Percentiles rank a stretch among this genome's conserved stretches.
Evolutionary conservation across 2,888 invertebrate species (phyloP).

Genomic region (Agelastica alni): DNA sequence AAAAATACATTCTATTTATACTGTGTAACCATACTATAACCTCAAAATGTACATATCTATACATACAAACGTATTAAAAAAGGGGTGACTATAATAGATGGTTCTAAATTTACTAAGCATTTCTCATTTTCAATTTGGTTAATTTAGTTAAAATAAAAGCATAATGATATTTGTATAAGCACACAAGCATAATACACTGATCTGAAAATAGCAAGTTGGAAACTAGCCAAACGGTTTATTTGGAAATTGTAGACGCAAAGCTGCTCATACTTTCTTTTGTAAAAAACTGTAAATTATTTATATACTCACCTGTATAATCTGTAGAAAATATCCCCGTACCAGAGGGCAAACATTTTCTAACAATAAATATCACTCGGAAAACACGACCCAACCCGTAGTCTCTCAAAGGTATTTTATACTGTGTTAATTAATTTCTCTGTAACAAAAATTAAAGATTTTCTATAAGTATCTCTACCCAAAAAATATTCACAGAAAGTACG

Average conservation of each 20-base stretch:
- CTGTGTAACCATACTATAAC: slow-evolving; percentile 7
- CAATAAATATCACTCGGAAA: slow-evolving; percentile 5
- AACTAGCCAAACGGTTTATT: slow-evolving; percentile 26
- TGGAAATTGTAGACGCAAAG: slow-evolving; percentile 20
- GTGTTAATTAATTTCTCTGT: neutral
- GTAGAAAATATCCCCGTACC: slow-evolving; percentile 55
- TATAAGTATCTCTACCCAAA: neutral
- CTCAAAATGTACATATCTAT: slow-evolving; percentile 5
- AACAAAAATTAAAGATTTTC: neutral
- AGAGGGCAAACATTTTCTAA: slow-evolving; percentile 54
- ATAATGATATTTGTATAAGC: too few relatives aligned
- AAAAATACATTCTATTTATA: too few relatives aligned
- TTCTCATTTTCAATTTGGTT: too few relatives aligned
- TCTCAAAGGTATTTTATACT: too few relatives aligned
- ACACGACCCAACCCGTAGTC: neutral
- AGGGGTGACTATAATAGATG: too few relatives aligned
- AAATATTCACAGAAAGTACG: slow-evolving; percentile 7
- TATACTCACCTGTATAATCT: slow-evolving; percentile 55
- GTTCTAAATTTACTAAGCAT: too few relatives aligned
- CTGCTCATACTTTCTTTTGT: slow-evolving; percentile 21
- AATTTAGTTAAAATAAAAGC: too few relatives aligned
- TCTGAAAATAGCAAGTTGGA: slow-evolving; percentile 27
- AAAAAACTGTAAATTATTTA: slow-evolving; percentile 12
- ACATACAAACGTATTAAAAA: neutral
- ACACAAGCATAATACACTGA: too few relatives aligned